Evolutionary conservation across 2,113 vertebrate genomes (phyloP), one percentile per base, ranked within the genome.

Genomic region (Camelus dromedarius): DNA sequence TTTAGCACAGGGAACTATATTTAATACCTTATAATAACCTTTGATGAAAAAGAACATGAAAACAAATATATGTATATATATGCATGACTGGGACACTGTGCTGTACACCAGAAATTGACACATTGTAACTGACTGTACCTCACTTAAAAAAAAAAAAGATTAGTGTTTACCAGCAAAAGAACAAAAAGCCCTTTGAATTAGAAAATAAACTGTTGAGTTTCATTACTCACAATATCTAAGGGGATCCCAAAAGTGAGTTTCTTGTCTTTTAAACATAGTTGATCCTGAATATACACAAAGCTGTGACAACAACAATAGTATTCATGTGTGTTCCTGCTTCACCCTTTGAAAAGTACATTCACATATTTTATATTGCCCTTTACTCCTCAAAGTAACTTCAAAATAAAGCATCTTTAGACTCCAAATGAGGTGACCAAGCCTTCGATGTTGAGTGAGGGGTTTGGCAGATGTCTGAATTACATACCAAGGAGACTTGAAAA

Each of bases 191-290:
- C 0, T 90, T 60, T 81, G 52, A 26, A 46, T 76, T 87, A 46
- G 32, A 62, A 91, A 87, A 79, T 38, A 92, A 42, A 56, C 42
- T 19, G 30, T 26, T 48, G 24, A 50, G 4, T 62, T 79, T 73
- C 22, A 62, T 48, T 73, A 48, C 12, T 91, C 24, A 18, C 62
- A 12, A 82, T 84, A 67, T 81, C 48, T 28, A 83, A 67, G 24
- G 1, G 1, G 52, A 58, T 87, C 32, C 56, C 48, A 85, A 62
- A 90, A 38, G 42, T 70, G 79, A 9, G 19, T 48, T 85, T 82
- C 35, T 92, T 91, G 26, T 58, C 38, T 94, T 73, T 89, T 56
- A 89, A 69, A 79, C 26, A 38, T 69, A 35, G 42, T 75, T 89
- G 50, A 73, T 62, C 19, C 3, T 66, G 22, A 48, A 62, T 46